These are phyloP conservation scores for Clusia tigrina DNA, from an alignment of 2,888 invertebrate species.

Conservation along the genomic window DNA sequence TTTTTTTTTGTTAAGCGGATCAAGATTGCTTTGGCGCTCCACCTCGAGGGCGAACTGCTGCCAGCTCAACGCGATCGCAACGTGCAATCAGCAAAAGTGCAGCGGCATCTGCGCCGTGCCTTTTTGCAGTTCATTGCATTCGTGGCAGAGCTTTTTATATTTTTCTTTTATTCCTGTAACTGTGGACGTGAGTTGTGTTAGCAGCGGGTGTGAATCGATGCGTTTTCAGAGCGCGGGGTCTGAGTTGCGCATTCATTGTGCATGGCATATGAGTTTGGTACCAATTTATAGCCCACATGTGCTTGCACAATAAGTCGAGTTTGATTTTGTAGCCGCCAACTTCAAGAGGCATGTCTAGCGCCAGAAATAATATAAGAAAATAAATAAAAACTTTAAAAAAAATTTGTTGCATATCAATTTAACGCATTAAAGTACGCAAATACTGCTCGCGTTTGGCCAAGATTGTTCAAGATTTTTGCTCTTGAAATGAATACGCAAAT, in stretches of 20 bases:
- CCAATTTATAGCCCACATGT: background rate
- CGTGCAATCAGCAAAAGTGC: background rate
- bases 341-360: background rate
- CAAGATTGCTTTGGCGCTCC: background rate
- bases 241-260: background rate
- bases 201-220: background rate
- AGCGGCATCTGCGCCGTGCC: background rate
- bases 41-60: background rate
- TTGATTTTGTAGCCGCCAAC: background rate
- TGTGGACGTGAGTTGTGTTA: background rate
- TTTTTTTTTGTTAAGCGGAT: too few species aligned
- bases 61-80: background rate
- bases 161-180: background rate
- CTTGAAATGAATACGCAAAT: background rate
- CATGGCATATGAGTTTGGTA: background rate
- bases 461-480: background rate
- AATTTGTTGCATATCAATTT: background rate
- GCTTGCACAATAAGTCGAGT: background rate
- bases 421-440: background rate
- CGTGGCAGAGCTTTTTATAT: background rate
- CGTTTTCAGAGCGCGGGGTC: background rate
- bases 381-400: too few species aligned
- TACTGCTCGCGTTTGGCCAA: background rate
- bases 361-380: background rate
- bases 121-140: slow-evolving; percentile 1